Evolutionary conservation across 1,140 invertebrate genomes (phyloP).

Genomic region (Ephestia elutella): DNA sequence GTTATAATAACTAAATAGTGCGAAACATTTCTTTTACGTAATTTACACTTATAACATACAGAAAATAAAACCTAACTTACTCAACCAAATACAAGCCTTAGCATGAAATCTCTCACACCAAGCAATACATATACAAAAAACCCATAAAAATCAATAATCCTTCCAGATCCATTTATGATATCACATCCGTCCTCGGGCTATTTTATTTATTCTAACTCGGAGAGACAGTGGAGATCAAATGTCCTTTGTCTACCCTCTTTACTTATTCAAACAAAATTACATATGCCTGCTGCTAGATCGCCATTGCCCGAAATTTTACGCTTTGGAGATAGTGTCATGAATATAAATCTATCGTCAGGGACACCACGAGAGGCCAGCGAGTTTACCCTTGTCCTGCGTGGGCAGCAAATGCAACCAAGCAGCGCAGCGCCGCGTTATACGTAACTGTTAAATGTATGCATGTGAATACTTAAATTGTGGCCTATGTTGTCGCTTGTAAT

Average conservation of each 20-base stretch:
- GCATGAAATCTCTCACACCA: too few species aligned
- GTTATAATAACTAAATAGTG: too few species aligned
- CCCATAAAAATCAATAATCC: constrained; percentile 44
- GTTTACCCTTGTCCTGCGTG: too few species aligned
- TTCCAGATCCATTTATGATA: constrained; percentile 63
- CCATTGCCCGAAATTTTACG: constrained; percentile 72
- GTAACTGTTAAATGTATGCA: too few species aligned
- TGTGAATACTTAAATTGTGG: too few species aligned
- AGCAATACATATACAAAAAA: background rate
- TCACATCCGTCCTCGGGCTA: constrained; percentile 49
- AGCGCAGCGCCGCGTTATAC: too few species aligned
- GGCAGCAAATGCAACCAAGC: too few species aligned
- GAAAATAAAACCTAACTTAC: too few species aligned
- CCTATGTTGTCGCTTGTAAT: too few species aligned
- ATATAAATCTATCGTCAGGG: constrained; percentile 73
- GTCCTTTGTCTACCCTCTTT: constrained; percentile 69
- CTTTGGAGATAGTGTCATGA: constrained; percentile 69
- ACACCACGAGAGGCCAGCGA: constrained; percentile 58
- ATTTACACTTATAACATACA: too few species aligned
- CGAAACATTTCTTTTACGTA: too few species aligned
- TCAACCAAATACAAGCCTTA: too few species aligned
- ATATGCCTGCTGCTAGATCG: constrained; percentile 70
- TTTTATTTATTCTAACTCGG: constrained; percentile 59
- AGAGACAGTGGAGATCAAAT: constrained; percentile 66
- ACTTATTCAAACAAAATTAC: constrained; percentile 75